Conservation (phyloP, 2,888 invertebrate species). For the Eustalomyia histrio region DNA sequence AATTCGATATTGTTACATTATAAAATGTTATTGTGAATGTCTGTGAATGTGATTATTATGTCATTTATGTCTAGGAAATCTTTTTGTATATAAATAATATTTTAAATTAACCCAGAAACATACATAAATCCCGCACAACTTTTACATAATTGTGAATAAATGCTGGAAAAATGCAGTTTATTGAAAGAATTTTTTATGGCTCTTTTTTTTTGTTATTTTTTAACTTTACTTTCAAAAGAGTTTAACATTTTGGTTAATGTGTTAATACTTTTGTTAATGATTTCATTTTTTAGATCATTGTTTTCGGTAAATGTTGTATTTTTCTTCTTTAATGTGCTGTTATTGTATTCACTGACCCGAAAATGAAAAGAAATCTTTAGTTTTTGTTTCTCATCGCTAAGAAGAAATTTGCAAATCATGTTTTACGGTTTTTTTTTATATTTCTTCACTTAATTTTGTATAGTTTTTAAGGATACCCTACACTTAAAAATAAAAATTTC, state of each 20-base stretch:
- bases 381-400: slow-evolving; percentile 36
- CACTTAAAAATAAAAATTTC: background rate
- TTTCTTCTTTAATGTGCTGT: slow-evolving; percentile 2
- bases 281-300: slow-evolving; percentile 44
- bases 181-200: background rate
- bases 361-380: slow-evolving; percentile 48
- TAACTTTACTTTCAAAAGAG: slow-evolving; percentile 13
- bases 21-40: background rate
- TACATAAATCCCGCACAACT: slow-evolving; percentile 11
- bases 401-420: slow-evolving; percentile 43
- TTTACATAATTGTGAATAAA: slow-evolving; percentile 9
- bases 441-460: background rate
- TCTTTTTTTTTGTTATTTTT: background rate
- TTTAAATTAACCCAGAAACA: slow-evolving; percentile 30
- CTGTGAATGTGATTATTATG: slow-evolving; percentile 22
- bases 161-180: slow-evolving; percentile 1
- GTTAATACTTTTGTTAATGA: slow-evolving; percentile 46
- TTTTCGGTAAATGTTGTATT: slow-evolving; percentile 3
- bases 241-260: slow-evolving; percentile 21
- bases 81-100: background rate
- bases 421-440: slow-evolving; percentile 9
- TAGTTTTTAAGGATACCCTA: slow-evolving; percentile 1
- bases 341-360: slow-evolving; percentile 53
- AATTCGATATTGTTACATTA: slow-evolving; percentile 39
- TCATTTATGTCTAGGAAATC: slow-evolving; percentile 49